phyloP scores from a whole-genome alignment of 2,797 vertebrate species.

The Nannoperca obscura region DNA sequence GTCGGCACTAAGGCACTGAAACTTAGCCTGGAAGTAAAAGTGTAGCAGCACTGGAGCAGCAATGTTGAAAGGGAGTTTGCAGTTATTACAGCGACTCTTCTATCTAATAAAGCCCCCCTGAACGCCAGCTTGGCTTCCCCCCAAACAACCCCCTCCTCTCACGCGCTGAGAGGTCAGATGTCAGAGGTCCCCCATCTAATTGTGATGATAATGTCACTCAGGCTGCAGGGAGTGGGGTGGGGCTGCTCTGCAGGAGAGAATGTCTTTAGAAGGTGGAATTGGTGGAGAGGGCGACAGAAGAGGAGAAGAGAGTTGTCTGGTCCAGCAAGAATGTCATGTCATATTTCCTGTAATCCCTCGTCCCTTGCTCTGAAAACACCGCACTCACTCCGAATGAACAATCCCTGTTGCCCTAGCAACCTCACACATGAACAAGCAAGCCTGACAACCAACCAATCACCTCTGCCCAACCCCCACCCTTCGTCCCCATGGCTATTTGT shows the following conservation, averaged over 20 bases:
- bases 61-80: slow-evolving; percentile 44
- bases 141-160: slow-evolving; percentile 69
- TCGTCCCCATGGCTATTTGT: slow-evolving; percentile 86
- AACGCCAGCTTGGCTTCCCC: slow-evolving; percentile 69
- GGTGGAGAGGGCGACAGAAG: slow-evolving; percentile 41
- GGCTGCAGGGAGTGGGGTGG: slow-evolving; percentile 75
- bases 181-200: slow-evolving; percentile 88
- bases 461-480: slow-evolving; percentile 65
- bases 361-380: slow-evolving; percentile 85
- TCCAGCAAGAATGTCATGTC: slow-evolving; percentile 85
- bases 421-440: slow-evolving; percentile 84
- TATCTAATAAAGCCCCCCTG: slow-evolving; percentile 56
- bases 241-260: slow-evolving; percentile 64
- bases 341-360: slow-evolving; percentile 90
- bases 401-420: slow-evolving; percentile 83
- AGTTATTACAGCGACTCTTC: slow-evolving; percentile 71
- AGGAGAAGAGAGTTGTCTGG: slow-evolving; percentile 57
- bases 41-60: slow-evolving; percentile 13
- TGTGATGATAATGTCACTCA: slow-evolving; percentile 90
- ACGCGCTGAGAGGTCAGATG: slow-evolving; percentile 85
- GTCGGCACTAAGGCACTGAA: neutral
- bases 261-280: slow-evolving; percentile 64
- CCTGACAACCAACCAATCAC: slow-evolving; percentile 82
- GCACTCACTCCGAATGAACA: slow-evolving; percentile 73
- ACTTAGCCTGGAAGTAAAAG: slow-evolving; percentile 25